Percentiles rank a stretch among this genome's conserved stretches.
Evolutionary conservation across 1,140 invertebrate genomes (phyloP).

Genomic region (Aphaenogaster ashmeadi): DNA sequence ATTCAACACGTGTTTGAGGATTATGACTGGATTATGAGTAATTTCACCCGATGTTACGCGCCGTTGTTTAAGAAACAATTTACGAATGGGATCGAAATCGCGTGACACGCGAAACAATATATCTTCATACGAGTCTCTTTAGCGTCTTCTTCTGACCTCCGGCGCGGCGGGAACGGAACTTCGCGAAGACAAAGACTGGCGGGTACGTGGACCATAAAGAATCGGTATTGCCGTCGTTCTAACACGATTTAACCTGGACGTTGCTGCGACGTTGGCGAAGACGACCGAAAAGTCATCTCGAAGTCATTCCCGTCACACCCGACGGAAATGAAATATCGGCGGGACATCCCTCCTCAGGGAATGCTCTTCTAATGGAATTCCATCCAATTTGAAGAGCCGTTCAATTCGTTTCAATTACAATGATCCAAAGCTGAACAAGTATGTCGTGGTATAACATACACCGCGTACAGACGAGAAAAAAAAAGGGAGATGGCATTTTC

Average conservation of each 20-base stretch:
- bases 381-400: constrained; percentile 56
- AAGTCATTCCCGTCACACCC: constrained; percentile 58
- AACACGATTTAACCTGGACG: constrained; percentile 49
- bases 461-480: neutral
- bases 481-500: constrained; percentile 44
- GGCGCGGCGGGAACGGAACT: neutral
- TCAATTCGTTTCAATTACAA: constrained; percentile 72
- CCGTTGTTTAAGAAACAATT: constrained; percentile 53
- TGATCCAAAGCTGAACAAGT: constrained; percentile 61
- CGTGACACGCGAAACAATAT: constrained; percentile 18
- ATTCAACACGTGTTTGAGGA: constrained; percentile 53
- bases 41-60: constrained; percentile 21
- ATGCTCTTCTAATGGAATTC: constrained; percentile 64
- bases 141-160: neutral
- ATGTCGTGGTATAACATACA: constrained; percentile 19
- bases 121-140: constrained; percentile 37
- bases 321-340: constrained; percentile 68
- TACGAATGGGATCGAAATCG: constrained; percentile 40
- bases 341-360: neutral
- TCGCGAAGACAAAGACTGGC: neutral
- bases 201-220: constrained; percentile 44
- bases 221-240: constrained; percentile 38
- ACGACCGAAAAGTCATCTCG: constrained; percentile 66
- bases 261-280: constrained; percentile 5
- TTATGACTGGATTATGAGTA: constrained; percentile 10